A percentile compares a stretch with the other conserved stretches of the same genome.
phyloP scores from a whole-genome alignment of 2,888 invertebrate species.

The Nasonovia ribisnigri region DNA sequence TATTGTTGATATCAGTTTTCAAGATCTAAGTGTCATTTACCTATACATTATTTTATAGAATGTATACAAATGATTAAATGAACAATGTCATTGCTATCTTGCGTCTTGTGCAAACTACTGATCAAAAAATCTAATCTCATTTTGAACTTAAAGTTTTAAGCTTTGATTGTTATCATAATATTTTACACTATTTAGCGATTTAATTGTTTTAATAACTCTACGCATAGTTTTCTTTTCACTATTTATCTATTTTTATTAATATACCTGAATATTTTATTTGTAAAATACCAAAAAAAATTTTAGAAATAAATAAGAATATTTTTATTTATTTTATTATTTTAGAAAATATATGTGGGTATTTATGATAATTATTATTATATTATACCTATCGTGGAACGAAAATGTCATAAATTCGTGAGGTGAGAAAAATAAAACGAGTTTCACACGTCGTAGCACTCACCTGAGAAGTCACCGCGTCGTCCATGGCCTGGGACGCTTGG shows the following conservation, averaged over 20 bases:
- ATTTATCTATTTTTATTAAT: background rate
- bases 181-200: background rate
- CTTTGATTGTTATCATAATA: background rate
- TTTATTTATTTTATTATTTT: no score
- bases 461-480: constrained; percentile 71
- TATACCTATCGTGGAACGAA: no score
- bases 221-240: background rate
- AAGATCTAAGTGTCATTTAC: background rate
- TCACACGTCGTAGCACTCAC: constrained; percentile 67
- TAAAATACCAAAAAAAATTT: background rate
- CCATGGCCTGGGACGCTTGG: constrained; percentile 72
- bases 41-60: background rate
- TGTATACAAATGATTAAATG: background rate
- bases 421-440: no score
- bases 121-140: background rate
- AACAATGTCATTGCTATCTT: background rate
- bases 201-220: background rate
- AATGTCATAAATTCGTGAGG: no score
- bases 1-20: background rate
- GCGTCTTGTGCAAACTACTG: background rate
- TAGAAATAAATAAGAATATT: background rate
- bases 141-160: background rate
- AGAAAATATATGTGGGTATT: no score
- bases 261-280: background rate
- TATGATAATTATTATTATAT: no score